Base-by-base conservation (phyloP, 2,113 vertebrate genomes). In the Callopanchax toddi region DNA sequence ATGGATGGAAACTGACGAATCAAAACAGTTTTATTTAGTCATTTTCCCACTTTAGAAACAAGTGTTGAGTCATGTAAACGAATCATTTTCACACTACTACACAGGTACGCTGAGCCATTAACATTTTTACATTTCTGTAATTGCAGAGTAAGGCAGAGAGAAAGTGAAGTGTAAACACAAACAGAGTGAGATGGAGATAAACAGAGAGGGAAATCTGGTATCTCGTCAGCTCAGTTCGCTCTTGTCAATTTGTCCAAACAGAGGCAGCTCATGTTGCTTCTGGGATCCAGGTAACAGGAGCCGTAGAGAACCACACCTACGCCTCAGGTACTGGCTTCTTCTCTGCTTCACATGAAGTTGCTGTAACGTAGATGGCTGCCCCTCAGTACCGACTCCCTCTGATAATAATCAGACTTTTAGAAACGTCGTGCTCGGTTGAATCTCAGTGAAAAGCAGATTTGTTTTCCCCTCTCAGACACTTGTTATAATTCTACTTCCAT, bases 201-300 rank as follows among this genome's bases (percentile, higher is more conserved):
- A 74, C 65, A 50, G 65, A 72, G 67, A 60, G 74, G 53, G 72
- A 85, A 85, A 85, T 87, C 82, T 84, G 79, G 79, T 93, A 82
- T 89, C 87, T 92, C 92, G 92, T 95, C 95, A 94, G 93, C 93
- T 91, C 92, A 91, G 91, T 91, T 93, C 93, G 92, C 92, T 93
- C 92, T n/a, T 94, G 91, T 91, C 63, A 87, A 90, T 91, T 93
- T 93, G 93, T 92, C 89, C 92, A 93, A 83, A 91, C 90, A 91
- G 72, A 89, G 45, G 78, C 84, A 87, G 90, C 92, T 93, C 94
- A 78, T 82, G 92, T 93, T 95, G 82, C 94, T 91, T 84, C 76
- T 85, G 89, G 66, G 88, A 78, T 39, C 46, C 62, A 86, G 86
- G 92, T 91, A 91, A 89, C 90, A 91, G 90, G 87, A 93, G 82